Base-by-base conservation (phyloP, 2,888 invertebrate genomes). In the Lasioglossum marginatum region DNA sequence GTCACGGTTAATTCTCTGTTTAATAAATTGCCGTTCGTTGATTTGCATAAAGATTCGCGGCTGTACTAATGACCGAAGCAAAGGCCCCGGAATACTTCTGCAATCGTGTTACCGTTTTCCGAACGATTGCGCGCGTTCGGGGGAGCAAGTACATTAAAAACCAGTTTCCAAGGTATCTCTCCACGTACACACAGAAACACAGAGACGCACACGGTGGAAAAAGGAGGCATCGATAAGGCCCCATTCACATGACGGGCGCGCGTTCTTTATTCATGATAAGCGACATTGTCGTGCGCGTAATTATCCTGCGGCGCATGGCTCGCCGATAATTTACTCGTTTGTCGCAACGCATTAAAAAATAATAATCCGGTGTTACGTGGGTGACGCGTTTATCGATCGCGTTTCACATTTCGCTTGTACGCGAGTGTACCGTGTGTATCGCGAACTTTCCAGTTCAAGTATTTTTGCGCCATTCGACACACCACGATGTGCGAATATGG, bases 331-430 rank as follows among this genome's bases (percentile, higher is more conserved):
- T 80, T 37, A 6, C 23, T 19, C 37, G 60, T 80, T 60, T 82
- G 57, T 80, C 37, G 57, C 45, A 14, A 48, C 27, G 31, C 48
- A 75, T 60, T 80, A 80, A 75, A 74, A 74, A 82, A 45, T 80
- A 74, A 48, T 80, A 80, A 57, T 16, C 37, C 48, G 16, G 52
- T 40, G 73, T 82, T 66, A 48, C 43, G 40, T n/a, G 76, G 76
- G 31, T n/a, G 66, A 73, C 73, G 52, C 52, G 66, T n/a, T 48
- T 80, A 82, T 82, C 52, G 82, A 82, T 77, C 72, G 66, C 52
- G 52, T 27, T 60, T n/a, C n/a, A 27, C 27, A 27, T 60, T 31
- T 60, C 60, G 27, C 60, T 23, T 60, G 27, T 60, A 60, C 27
- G 1, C 60, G 12, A n/a, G n/a, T 4, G 27, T n/a, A 27, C 60